phyloP scores from a whole-genome alignment of 1,140 invertebrate species.

The Physella acuta region DNA sequence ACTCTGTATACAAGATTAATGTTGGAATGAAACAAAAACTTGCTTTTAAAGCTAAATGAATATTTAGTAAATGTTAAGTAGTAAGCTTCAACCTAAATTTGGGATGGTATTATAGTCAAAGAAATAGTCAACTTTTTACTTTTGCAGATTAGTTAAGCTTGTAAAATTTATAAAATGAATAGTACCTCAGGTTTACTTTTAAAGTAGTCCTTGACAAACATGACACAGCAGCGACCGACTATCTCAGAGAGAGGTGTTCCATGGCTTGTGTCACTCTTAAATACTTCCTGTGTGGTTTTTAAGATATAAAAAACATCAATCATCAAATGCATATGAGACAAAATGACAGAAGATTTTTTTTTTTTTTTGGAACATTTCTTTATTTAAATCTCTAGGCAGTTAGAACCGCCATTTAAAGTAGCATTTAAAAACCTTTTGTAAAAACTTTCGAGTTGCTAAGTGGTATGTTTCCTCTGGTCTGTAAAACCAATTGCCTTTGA shows the following conservation, averaged over 20 bases:
- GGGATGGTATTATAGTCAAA: no score
- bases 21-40: no score
- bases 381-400: no score
- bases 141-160: no score
- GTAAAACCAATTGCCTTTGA: conserved; percentile 86
- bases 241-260: conserved; percentile 84
- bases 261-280: conserved; percentile 87
- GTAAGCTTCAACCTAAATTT: no score
- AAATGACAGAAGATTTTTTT: background rate
- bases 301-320: background rate
- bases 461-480: conserved; percentile 94
- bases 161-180: no score
- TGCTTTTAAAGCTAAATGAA: no score
- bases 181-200: conserved; percentile 76
- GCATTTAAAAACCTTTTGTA: conserved; percentile 69
- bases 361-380: no score
- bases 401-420: no score
- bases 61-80: no score
- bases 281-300: conserved; percentile 74
- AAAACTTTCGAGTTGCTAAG: conserved; percentile 89
- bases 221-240: conserved; percentile 87
- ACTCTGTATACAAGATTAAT: no score
- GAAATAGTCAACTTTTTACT: no score
- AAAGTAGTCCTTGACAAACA: conserved; percentile 95
- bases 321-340: background rate